Evolutionary conservation across 92 coral and sea anemone genomes (phyloP).

Genomic region (Palythoa caribaeorum): DNA sequence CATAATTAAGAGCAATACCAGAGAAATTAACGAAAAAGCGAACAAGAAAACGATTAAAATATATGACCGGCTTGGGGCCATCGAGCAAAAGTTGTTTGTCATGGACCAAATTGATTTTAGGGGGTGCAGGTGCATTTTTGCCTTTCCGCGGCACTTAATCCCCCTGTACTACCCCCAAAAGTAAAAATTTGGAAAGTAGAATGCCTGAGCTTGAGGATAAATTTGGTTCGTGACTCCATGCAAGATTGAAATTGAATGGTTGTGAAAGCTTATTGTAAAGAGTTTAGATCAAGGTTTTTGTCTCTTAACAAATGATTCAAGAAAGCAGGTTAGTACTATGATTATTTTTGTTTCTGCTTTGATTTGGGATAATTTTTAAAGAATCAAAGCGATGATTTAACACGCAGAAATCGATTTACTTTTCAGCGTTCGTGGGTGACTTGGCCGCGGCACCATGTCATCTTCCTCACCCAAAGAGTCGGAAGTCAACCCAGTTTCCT

Average conservation of each 20-base stretch:
- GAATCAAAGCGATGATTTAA: slow-evolving; percentile 30
- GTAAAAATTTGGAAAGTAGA: slow-evolving; percentile 27
- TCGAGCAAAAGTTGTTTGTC: neutral
- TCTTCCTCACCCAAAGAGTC: slow-evolving; percentile 20
- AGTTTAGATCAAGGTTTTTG: neutral
- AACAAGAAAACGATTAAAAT: neutral
- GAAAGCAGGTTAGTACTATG: slow-evolving; percentile 21
- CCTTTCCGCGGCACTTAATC: slow-evolving; percentile 14
- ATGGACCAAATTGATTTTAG: neutral
- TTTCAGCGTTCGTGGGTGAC: slow-evolving; percentile 26
- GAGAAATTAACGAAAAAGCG: neutral
- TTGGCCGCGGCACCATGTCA: slow-evolving; percentile 17
- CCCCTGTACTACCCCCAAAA: slow-evolving; percentile 5
- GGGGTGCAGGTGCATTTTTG: slow-evolving; percentile 5
- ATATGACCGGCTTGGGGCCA: neutral
- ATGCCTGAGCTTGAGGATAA: slow-evolving; percentile 23
- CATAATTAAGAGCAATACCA: neutral
- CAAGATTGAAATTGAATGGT: slow-evolving; percentile 1
- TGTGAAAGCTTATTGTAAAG: slow-evolving; percentile 17
- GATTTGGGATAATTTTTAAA: slow-evolving; percentile 28
- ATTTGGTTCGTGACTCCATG: slow-evolving; percentile 17
- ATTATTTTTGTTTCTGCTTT: slow-evolving; percentile 21
- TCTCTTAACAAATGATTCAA: neutral
- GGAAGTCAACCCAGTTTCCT: slow-evolving; percentile 12
- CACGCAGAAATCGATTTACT: slow-evolving; percentile 29